Evolutionary conservation across 1,140 invertebrate genomes (phyloP).

Genomic region (Zaprionus africanus): DNA sequence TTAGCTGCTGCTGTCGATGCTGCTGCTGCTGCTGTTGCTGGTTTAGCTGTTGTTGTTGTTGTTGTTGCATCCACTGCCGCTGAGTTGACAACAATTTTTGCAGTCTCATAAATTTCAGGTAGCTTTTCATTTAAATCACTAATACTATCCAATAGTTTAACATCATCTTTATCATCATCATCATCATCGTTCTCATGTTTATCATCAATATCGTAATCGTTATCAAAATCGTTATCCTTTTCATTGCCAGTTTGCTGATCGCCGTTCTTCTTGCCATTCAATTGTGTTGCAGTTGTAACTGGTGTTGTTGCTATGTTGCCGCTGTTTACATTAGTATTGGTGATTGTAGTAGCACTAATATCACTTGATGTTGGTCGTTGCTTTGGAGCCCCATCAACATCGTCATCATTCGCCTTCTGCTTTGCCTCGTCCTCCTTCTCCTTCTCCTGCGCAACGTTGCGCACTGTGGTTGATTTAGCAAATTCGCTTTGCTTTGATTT

Average conservation of each 20-base stretch:
- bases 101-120: constrained; percentile 85
- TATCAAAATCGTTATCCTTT: constrained; percentile 46
- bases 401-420: constrained; percentile 48
- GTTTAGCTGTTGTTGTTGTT: constrained; percentile 43
- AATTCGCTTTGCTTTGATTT: constrained; percentile 75
- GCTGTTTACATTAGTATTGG: constrained; percentile 44
- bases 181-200: constrained; percentile 51
- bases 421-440: constrained; percentile 21
- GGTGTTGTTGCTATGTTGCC: constrained; percentile 55
- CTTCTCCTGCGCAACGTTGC: constrained; percentile 71
- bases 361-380: constrained; percentile 77
- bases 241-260: constrained; percentile 45
- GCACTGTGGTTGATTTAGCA: constrained; percentile 74
- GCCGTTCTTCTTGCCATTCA: constrained; percentile 52
- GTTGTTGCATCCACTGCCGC: constrained; percentile 65
- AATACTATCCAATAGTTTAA: constrained; percentile 84
- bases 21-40: constrained; percentile 36
- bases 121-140: constrained; percentile 84
- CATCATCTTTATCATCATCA: constrained; percentile 60
- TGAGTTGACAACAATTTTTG: constrained; percentile 83
- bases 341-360: constrained; percentile 83
- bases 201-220: constrained; percentile 51
- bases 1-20: constrained; percentile 31
- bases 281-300: constrained; percentile 66
- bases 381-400: constrained; percentile 71